Evolutionary conservation across 1,140 invertebrate genomes (phyloP), one percentile per base, ranked within the genome.

Genomic region (Coenobita brevimanus): DNA sequence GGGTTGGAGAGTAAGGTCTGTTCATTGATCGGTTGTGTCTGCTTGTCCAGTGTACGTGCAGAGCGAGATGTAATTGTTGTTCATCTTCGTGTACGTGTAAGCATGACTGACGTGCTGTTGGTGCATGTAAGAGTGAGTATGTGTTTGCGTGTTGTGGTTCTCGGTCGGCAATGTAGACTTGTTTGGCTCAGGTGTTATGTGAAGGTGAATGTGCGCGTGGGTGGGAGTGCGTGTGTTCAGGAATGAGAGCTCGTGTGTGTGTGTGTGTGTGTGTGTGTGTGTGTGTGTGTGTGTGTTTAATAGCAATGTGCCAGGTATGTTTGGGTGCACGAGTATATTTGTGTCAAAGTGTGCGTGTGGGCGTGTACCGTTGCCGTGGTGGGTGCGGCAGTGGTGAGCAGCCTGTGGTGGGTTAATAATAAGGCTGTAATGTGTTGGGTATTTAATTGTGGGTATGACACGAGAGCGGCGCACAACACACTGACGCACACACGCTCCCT

Each of bases 201-300:
- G n/a, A n/a, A n/a, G n/a, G n/a, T n/a, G n/a, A n/a, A n/a, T n/a
- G n/a, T n/a, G n/a, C n/a, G n/a, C n/a, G n/a, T n/a, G n/a, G n/a
- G n/a, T n/a, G n/a, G n/a, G n/a, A n/a, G n/a, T n/a, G n/a, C n/a
- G n/a, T n/a, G n/a, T n/a, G n/a, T n/a, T n/a, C n/a, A n/a, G n/a
- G n/a, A n/a, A n/a, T n/a, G n/a, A n/a, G n/a, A n/a, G n/a, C n/a
- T n/a, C n/a, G n/a, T n/a, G n/a, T n/a, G n/a, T n/a, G n/a, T 78
- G 43, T 78, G 43, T 78, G 43, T 78, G 43, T 78, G 43, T 78
- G 43, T 78, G 43, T 75, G 38, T 82, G 46, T 82, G 38, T 75
- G n/a, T n/a, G n/a, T n/a, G n/a, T n/a, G n/a, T n/a, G n/a, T n/a
- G n/a, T n/a, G n/a, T n/a, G n/a, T n/a, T n/a, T n/a, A n/a, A n/a